Evolutionary conservation across 2,113 vertebrate genomes (phyloP).

Genomic region (Trichomycterus rosablanca): DNA sequence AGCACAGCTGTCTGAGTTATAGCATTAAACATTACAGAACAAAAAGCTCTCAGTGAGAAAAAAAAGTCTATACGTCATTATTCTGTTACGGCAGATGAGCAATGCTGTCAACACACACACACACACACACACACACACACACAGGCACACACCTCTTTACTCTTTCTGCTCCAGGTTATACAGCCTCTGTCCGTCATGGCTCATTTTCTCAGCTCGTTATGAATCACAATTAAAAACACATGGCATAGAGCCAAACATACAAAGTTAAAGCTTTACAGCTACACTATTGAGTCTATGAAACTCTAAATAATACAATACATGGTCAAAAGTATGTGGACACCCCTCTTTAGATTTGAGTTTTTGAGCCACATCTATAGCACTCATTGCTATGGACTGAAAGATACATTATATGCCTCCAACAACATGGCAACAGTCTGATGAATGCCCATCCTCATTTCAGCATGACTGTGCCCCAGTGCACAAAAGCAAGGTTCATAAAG

Average conservation of each 20-base stretch:
- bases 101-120: neutral
- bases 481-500: too few species aligned
- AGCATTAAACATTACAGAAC: slow-evolving; percentile 18
- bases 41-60: slow-evolving; percentile 1
- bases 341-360: too few species aligned
- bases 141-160: slow-evolving; percentile 21
- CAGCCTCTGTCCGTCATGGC: slow-evolving; percentile 7
- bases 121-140: slow-evolving; percentile 8
- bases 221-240: slow-evolving; percentile 5
- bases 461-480: too few species aligned
- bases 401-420: too few species aligned
- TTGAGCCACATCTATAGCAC: too few species aligned
- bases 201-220: neutral
- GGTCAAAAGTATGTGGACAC: too few species aligned
- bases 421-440: too few species aligned
- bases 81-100: slow-evolving; percentile 20
- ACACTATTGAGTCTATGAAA: neutral
- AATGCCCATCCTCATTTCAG: too few species aligned
- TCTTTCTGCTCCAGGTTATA: slow-evolving; percentile 31
- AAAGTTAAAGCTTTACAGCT: slow-evolving; percentile 1
- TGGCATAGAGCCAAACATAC: slow-evolving; percentile 2
- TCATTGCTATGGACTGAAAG: too few species aligned
- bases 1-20: slow-evolving; percentile 7
- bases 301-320: neutral
- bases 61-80: slow-evolving; percentile 15